Percentiles rank a stretch among this genome's conserved stretches.
phyloP scores from a whole-genome alignment of 2,113 vertebrate species.

The Amphiprion percula region DNA sequence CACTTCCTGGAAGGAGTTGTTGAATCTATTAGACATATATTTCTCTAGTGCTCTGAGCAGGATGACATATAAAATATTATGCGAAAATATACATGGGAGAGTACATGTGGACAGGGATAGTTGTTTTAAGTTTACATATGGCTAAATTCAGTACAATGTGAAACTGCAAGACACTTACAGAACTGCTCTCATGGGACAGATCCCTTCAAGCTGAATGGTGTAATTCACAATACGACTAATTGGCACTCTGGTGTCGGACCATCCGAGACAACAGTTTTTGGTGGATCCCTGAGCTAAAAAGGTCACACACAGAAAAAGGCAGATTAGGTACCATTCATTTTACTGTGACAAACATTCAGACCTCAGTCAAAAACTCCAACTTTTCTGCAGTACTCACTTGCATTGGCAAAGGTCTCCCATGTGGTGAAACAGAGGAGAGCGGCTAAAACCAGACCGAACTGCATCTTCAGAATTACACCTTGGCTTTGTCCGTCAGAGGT shows the following conservation, averaged over 20 bases:
- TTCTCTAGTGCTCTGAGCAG: no score
- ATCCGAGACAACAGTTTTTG: background rate
- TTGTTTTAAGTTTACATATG: background rate
- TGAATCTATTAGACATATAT: background rate
- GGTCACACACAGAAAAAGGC: conserved; percentile 9
- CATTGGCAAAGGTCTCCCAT: conserved; percentile 31
- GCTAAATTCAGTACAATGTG: background rate
- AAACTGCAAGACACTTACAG: conserved; percentile 62
- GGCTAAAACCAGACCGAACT: conserved; percentile 1
- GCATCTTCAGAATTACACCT: conserved; percentile 58
- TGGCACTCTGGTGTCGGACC: fast-evolving
- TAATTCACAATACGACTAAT: conserved; percentile 19
- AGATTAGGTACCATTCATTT: background rate
- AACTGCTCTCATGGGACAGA: conserved; percentile 56
- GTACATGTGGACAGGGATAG: background rate
- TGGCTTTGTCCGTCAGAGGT: background rate
- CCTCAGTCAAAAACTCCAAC: background rate
- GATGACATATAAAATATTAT: background rate
- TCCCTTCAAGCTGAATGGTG: conserved; percentile 31
- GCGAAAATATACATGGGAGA: no score
- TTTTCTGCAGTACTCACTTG: conserved; percentile 67
- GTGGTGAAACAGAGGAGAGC: conserved; percentile 55
- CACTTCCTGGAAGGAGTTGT: background rate
- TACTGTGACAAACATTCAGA: background rate
- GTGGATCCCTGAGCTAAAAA: conserved; percentile 46